Evolutionary conservation across 2,113 vertebrate species (phyloP).

Genomic region (Salvelinus sp.): DNA sequence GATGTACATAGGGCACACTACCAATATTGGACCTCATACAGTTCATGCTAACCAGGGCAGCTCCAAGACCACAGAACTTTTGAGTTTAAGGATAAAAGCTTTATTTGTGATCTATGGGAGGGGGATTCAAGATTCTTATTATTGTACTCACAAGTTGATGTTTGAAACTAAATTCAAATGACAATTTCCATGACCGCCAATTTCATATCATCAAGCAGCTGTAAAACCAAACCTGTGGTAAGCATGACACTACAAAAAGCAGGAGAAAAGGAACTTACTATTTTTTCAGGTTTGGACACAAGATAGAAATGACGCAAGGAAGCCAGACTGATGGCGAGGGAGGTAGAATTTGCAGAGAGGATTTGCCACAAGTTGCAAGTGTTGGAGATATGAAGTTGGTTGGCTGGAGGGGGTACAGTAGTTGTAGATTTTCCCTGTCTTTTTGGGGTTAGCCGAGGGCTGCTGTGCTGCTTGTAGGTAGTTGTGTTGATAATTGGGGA

Average conservation of each 20-base stretch:
- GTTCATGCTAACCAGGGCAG: conserved; percentile 15
- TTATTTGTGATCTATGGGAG: conserved; percentile 30
- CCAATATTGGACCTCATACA: not conserved
- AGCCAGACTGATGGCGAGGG: conserved; percentile 98
- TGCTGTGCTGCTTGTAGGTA: conserved; percentile 95
- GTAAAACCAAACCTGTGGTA: conserved; percentile 76
- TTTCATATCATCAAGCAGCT: conserved; percentile 83
- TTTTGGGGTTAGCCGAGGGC: conserved; percentile 95
- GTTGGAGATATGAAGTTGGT: conserved; percentile 84
- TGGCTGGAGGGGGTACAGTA: conserved; percentile 72
- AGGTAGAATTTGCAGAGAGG: conserved; percentile 99
- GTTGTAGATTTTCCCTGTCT: conserved; percentile 95
- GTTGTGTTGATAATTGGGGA: conserved; percentile 92
- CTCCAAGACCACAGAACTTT: conserved; percentile 39
- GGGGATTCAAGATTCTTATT: conserved; percentile 23
- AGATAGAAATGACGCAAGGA: conserved; percentile 99
- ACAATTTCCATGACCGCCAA: conserved; percentile 44
- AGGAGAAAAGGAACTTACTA: conserved; percentile 98
- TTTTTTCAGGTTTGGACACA: conserved; percentile 95
- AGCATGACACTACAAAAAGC: conserved; percentile 83
- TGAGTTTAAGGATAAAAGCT: conserved; percentile 35
- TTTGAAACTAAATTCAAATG: not conserved
- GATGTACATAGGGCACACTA: not conserved
- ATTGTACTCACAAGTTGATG: not conserved
- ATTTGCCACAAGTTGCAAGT: conserved; percentile 98